These are phyloP conservation scores for Sclerurus mexicanus DNA, from an alignment of 2,113 vertebrate genomes.

Conservation along the genomic window DNA sequence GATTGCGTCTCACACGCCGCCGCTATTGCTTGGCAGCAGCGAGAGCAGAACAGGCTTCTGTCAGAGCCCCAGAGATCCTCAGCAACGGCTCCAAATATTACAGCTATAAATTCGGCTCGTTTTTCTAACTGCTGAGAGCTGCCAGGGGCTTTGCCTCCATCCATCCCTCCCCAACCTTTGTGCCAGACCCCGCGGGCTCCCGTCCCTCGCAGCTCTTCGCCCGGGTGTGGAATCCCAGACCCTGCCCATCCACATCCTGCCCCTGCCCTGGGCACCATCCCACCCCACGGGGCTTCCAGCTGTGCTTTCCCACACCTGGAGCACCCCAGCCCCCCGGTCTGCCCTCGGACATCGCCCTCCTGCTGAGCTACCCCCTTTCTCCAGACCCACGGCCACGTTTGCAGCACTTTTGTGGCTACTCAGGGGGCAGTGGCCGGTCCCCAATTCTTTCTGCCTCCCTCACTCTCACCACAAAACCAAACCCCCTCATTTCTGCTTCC, in stretches of 20 bases:
- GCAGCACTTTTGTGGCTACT: background rate
- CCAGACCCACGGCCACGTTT: background rate
- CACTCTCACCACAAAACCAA: background rate
- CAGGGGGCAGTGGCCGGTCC: fast-evolving
- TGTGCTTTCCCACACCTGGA: fast-evolving
- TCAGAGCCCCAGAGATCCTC: background rate
- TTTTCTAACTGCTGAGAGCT: background rate
- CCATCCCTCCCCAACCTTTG: background rate
- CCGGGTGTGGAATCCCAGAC: background rate
- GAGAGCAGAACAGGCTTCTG: background rate
- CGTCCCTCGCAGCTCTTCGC: background rate
- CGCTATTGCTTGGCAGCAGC: background rate
- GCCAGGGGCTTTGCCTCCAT: background rate
- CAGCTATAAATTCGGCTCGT: slow-evolving; percentile 12
- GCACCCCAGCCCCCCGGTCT: background rate
- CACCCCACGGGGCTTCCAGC: background rate
- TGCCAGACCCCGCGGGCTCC: background rate
- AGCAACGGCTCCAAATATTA: background rate
- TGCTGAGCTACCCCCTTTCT: background rate
- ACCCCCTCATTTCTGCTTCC: background rate
- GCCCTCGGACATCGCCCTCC: background rate
- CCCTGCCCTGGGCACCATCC: background rate
- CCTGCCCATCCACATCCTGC: background rate
- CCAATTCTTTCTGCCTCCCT: background rate
- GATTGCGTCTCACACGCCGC: background rate